Base-by-base conservation (phyloP, 2,113 vertebrate genomes). In the Psittacus erithacus region DNA sequence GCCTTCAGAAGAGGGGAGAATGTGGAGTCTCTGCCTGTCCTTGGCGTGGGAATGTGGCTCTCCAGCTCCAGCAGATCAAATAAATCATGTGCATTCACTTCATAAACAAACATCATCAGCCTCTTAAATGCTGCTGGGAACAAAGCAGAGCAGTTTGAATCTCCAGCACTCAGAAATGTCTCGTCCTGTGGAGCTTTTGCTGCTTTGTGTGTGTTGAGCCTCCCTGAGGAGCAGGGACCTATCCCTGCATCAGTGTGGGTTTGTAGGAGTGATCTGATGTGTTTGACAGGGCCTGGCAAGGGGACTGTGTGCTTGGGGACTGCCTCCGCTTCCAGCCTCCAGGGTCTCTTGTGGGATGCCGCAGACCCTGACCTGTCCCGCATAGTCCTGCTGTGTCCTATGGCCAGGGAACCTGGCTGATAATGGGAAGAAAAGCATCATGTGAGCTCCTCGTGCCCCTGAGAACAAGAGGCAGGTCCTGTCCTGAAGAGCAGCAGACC, bases 1-100 rank as follows among this genome's bases (percentile, higher is more conserved):
- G 55, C 3, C 70, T 47, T 80, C 73, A 73, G 63, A 84, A 93
- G 63, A 86, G 44, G 69, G 70, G 81, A 83, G 75, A 43, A 59
- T 4, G 77, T 31, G 23, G 44, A 2, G 7, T 44, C 60, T 81
- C 86, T 64, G 88, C 80, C 86, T 41, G 49, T 57, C 83, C 88
- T 81, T 14, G 59, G 83, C 11, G 46, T 96, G 96, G 92, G 96
- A 96, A 96, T 22, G 67, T 0, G 3, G 62, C 70, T 90, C 79
- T 77, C 84, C 74, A 83, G 60, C 70, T 88, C 74, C 86, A 41
- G 89, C 89, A 93, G 62, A 86, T 86, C 86, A 95, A 94, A 95
- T 93, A 92, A 94, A 94, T 96, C 91, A 74, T 82, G 83, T 91
- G 94, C 74, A 46, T 95, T 97, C 77, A 77, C 93, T 93, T 92